Evolutionary conservation across 2,113 vertebrate species (phyloP), one percentile per base, ranked within the genome.

Genomic region (Boulengeromyrus knoepffleri): DNA sequence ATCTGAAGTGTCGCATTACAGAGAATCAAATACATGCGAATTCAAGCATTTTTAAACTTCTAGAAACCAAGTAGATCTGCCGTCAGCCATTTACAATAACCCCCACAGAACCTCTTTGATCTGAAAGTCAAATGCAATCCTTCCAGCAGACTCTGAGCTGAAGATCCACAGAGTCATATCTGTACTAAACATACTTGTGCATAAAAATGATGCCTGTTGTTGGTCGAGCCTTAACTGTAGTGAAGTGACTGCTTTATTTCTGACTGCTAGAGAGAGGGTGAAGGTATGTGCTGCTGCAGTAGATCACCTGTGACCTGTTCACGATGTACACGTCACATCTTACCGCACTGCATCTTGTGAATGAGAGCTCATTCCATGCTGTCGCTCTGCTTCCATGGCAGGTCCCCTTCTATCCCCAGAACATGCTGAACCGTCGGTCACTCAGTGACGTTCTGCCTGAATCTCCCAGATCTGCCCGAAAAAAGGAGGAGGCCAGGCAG

Each of bases 371-470:
- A 70, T 91, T 87, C 89, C 87, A 70, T 58, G 42, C 89, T 83
- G n/a, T 62, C 27, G 3, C 80, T 47, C 13, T 90, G 90, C 89
- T 74, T 91, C 92, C 93, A 90, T 21, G 66, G 93, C 93, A 96
- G 95, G 96, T 95, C 94, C 96, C 95, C 74, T 96, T 96, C 94
- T 95, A 97, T 90, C 94, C 97, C 89, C 94, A 99, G 98, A 99
- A 99, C 95, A 98, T 99, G 98, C 96, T 99, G 74, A 99, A 99
- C 90, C 96, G 99, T 80, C 96, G 98, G n/a, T 99, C 98, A 39
- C 98, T 99, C 92, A 99, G 99, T n/a, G 99, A 99, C 6, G 99
- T 99, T 90, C 95, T 99, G 89, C 99, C 99, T 0, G 99, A 99
- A 91, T 99, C 99, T 0, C 98, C 99, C 52, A 99, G 98, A 94